Conservation (phyloP, 2,888 invertebrate species). For the Phyllotreta striolata region DNA sequence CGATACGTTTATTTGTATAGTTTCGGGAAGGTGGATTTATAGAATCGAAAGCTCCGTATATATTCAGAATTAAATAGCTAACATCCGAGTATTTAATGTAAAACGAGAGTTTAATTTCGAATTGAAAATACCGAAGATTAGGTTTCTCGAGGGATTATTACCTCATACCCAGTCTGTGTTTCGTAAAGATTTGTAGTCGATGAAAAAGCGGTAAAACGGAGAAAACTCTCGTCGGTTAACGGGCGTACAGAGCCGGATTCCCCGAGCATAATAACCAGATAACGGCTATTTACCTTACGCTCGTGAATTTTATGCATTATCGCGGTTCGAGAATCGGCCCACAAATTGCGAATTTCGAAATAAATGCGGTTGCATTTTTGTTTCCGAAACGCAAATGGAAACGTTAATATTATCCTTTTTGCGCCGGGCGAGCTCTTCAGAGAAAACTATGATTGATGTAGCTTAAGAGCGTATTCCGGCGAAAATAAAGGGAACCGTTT, state of each 20-base stretch:
- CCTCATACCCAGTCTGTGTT: constrained; percentile 17
- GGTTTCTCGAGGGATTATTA: constrained; percentile 4
- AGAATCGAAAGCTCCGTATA: no score
- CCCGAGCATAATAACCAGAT: constrained; percentile 23
- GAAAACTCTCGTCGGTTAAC: constrained; percentile 11
- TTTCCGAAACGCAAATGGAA: constrained; percentile 17
- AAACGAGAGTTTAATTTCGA: neutral
- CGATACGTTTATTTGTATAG: no score
- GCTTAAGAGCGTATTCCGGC: neutral
- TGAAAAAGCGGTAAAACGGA: constrained; percentile 22
- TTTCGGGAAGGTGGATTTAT: no score
- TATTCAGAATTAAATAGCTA: no score
- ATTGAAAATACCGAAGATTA: constrained; percentile 4
- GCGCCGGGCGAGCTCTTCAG: neutral
- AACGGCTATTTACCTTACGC: constrained; percentile 18
- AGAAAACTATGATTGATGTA: constrained; percentile 6
- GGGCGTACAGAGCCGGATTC: constrained; percentile 16
- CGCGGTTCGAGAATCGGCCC: constrained; percentile 20
- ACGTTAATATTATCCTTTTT: constrained; percentile 14
- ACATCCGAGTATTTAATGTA: neutral
- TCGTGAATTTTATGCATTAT: constrained; percentile 25
- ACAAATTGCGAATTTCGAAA: constrained; percentile 21
- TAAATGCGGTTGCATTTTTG: constrained; percentile 18
- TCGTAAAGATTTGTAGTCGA: constrained; percentile 21
- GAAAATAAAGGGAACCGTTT: no score